These are phyloP conservation scores for Batillaria attramentaria DNA, from an alignment of 1,140 invertebrate genomes.

Conservation along the genomic window DNA sequence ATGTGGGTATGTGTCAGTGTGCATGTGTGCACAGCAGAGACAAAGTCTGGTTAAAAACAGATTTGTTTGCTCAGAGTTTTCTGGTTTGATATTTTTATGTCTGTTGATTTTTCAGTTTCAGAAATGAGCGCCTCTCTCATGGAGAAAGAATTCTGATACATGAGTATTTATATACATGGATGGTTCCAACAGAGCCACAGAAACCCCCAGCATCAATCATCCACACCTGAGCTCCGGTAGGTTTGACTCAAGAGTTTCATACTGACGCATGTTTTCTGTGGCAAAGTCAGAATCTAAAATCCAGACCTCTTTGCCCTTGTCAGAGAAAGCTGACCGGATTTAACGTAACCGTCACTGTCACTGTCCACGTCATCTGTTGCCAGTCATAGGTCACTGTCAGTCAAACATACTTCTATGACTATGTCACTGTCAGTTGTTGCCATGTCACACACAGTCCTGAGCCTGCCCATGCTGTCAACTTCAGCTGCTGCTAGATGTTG, in stretches of 20 bases:
- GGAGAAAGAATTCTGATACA: too few relatives aligned
- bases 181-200: not conserved
- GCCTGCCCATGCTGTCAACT: slow-evolving; percentile 32
- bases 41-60: too few relatives aligned
- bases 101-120: too few relatives aligned
- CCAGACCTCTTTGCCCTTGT: not conserved
- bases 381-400: not conserved
- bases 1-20: too few relatives aligned
- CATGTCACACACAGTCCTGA: slow-evolving; percentile 43
- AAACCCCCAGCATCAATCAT: slow-evolving; percentile 11
- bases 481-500: slow-evolving; percentile 27
- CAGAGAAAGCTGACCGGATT: not conserved
- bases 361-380: slow-evolving; percentile 10
- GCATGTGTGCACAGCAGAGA: too few relatives aligned
- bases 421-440: slow-evolving; percentile 34
- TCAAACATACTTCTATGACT: not conserved
- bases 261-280: slow-evolving; percentile 4
- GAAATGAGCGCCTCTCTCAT: too few relatives aligned
- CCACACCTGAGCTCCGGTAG: slow-evolving; percentile 7
- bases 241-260: slow-evolving; percentile 19
- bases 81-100: too few relatives aligned
- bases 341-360: not conserved
- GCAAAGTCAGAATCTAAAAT: slow-evolving; percentile 36
- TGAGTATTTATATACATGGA: too few relatives aligned
- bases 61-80: too few relatives aligned